These are phyloP conservation scores for Drosophila nigromelanica DNA, from an alignment of 1,140 invertebrate genomes.

Conservation along the genomic window DNA sequence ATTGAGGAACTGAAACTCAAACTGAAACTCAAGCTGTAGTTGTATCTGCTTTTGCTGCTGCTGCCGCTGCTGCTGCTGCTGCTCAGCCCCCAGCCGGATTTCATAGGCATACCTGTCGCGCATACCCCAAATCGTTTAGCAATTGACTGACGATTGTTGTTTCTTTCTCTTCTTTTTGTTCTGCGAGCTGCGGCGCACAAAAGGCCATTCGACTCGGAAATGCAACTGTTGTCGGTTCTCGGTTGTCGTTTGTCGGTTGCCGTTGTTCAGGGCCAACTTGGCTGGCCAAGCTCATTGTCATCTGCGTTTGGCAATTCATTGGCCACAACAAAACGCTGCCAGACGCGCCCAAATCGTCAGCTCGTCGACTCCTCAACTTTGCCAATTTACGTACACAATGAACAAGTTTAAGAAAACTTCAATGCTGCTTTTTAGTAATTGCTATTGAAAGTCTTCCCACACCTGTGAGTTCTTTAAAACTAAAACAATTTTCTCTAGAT, in stretches of 20 bases:
- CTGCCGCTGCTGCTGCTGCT: background rate
- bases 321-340: conserved; percentile 14
- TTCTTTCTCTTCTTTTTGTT: conserved; percentile 13
- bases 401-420: conserved; percentile 2
- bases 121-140: conserved; percentile 78
- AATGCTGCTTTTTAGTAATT: conserved; percentile 5
- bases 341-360: conserved; percentile 34
- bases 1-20: conserved; percentile 39
- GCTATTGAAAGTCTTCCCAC: conserved; percentile 16
- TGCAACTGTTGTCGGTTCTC: conserved; percentile 29
- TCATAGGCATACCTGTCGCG: conserved; percentile 79
- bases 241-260: conserved; percentile 27
- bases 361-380: conserved; percentile 6
- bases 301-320: conserved; percentile 68
- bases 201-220: conserved; percentile 38
- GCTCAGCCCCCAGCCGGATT: conserved; percentile 16
- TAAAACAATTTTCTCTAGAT: background rate
- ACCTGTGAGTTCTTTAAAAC: conserved; percentile 5
- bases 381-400: conserved; percentile 49
- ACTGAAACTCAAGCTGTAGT: conserved; percentile 5
- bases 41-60: background rate
- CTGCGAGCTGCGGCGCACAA: conserved; percentile 22
- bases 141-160: conserved; percentile 78
- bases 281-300: conserved; percentile 62
- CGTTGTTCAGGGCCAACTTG: conserved; percentile 40